Evolutionary conservation across 64 coral and sea anemone genomes (phyloP).

Genomic region (Anthopleura sola): DNA sequence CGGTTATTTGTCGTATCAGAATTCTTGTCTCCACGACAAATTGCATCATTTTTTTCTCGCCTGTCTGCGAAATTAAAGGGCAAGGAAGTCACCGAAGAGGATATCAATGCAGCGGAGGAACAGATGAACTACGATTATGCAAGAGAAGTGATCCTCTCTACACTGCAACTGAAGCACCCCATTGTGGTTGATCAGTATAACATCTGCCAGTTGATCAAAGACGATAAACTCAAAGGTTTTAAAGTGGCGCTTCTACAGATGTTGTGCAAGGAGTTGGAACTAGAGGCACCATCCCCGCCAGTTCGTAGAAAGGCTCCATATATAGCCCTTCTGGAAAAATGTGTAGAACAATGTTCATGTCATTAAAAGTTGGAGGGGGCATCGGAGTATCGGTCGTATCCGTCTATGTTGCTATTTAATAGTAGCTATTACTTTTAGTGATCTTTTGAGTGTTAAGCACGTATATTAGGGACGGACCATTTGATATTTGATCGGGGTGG

Average conservation of each 20-base stretch:
- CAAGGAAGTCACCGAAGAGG: slow-evolving; percentile 24
- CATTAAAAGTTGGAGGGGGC: no score
- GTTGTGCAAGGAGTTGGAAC: slow-evolving; percentile 13
- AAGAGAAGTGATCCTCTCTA: slow-evolving; percentile 2
- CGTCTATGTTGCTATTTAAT: no score
- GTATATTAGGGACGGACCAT: no score
- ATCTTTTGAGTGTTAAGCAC: no score
- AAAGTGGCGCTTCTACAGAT: slow-evolving; percentile 29
- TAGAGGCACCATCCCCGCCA: background rate
- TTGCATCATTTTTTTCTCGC: slow-evolving; percentile 53
- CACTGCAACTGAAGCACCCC: slow-evolving; percentile 19
- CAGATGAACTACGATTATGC: background rate
- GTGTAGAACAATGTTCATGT: background rate
- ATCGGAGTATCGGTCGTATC: no score
- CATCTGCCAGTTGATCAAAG: slow-evolving; percentile 19
- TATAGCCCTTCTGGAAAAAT: background rate
- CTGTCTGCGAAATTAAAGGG: slow-evolving; percentile 21
- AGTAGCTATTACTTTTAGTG: no score
- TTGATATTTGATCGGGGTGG: no score
- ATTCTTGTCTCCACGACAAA: slow-evolving; percentile 37
- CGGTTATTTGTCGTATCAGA: slow-evolving; percentile 35
- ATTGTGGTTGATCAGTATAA: slow-evolving; percentile 45
- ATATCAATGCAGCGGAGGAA: slow-evolving; percentile 25
- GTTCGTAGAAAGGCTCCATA: background rate
- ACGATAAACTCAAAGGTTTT: background rate